Evolutionary conservation across 2,797 vertebrate genomes (phyloP), one percentile per base, ranked within the genome.

Genomic region (Hirundo rustica): DNA sequence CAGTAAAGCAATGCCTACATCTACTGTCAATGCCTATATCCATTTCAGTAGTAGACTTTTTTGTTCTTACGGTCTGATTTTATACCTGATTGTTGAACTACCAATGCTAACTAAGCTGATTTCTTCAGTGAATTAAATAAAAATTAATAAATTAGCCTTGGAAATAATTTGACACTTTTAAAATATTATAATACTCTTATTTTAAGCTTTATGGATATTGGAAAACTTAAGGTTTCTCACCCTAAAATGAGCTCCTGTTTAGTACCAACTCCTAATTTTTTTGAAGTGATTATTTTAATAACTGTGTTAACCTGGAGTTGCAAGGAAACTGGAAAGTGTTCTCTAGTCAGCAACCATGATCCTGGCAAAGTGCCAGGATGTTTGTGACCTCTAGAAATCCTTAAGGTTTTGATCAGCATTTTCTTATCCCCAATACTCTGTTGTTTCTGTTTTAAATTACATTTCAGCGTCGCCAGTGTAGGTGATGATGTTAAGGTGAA

Each of bases 361-460:
- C 9, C 7, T 89, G 89, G 89, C 85, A 88, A 27, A 38, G 10
- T 67, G 84, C 55, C 53, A 88, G 51, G 36, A 34, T 73, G 32
- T 14, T 45, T 85, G 84, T 89, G 93, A 88, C 51, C 83, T 92
- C 89, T 47, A 80, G 76, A 92, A 89, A 87, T 64, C 70, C 80
- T 50, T 18, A 73, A 26, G 62, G 64, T 50, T 84, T 76, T 83
- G 72, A 90, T 96, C 57, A 95, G 68, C 40, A 40, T 54, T 95
- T 93, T 79, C 89, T 87, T 72, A 55, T 76, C 89, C 85, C 68
- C 58, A 75, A 2, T 76, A 82, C 66, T 94, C 54, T 7, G 21
- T 45, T 80, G 60, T 91, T 89, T 87, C 88, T 58, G 72, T 91
- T 89, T 75, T 61, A 95, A 96, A 94, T 95, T 94, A 94, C 20